A percentile compares a stretch with the other conserved stretches of the same genome.
Conservation (phyloP, 2,888 invertebrate species). For the Ophion slaviceki region DNA sequence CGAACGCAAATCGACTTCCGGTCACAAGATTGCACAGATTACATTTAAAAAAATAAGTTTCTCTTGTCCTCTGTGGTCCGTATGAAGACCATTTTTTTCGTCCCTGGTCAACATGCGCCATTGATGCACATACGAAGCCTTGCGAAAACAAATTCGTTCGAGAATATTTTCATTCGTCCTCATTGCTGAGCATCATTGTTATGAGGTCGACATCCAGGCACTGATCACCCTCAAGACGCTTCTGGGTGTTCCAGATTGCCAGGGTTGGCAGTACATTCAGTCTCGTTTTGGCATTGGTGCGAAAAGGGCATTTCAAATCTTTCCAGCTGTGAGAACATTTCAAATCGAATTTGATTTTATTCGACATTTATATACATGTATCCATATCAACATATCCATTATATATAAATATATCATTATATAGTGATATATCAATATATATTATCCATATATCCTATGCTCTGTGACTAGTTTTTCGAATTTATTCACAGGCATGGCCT, state of each 20-base stretch:
- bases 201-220: slow-evolving; percentile 90
- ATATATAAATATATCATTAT: background rate
- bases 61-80: too few species aligned
- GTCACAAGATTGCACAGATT: too few species aligned
- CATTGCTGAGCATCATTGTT: slow-evolving; percentile 91
- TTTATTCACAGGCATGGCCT: background rate
- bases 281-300: slow-evolving; percentile 89
- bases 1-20: too few species aligned
- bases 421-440: too few species aligned
- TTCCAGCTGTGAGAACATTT: slow-evolving; percentile 89
- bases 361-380: background rate
- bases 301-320: slow-evolving; percentile 91
- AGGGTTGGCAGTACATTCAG: slow-evolving; percentile 93
- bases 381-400: background rate
- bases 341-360: background rate
- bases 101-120: background rate
- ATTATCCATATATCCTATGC: too few species aligned
- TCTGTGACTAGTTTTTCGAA: background rate
- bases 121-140: background rate
- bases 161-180: slow-evolving; percentile 84
- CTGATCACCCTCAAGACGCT: slow-evolving; percentile 91
- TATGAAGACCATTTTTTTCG: too few species aligned
- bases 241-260: slow-evolving; percentile 90
- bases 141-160: background rate
- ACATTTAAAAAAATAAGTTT: too few species aligned